Evolutionary conservation across 2,888 invertebrate genomes (phyloP), one percentile per base, ranked within the genome.

Genomic region (Tenthredo distinguenda): DNA sequence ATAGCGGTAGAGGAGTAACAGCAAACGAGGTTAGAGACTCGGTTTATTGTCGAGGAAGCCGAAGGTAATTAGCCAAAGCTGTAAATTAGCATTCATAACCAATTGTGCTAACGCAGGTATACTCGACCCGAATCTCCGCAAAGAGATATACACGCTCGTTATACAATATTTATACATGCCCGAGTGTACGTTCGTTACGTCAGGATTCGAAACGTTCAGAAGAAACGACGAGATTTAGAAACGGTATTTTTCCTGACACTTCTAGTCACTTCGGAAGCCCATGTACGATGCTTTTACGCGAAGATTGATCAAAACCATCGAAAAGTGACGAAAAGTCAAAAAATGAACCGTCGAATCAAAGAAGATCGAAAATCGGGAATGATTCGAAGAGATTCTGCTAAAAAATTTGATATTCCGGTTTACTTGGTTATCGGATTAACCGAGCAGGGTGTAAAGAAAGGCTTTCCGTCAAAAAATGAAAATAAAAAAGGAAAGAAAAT

Each of bases 21-120:
- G 21, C 62, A 62, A 77, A 50, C 50, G 77, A 55, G 34, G 77
- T 34, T 47, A 26, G 77, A 55, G 50, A 50, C 31, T 18, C 31
- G 50, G 50, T 77, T 77, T 55, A 77, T 77, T 77, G 77, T 77
- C 77, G 50, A 5, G 77, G 77, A 50, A 81, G 62, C 81, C 62
- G 21, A 81, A 81, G 81, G 62, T 81, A 81, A 81, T 81, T 81
- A 81, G 81, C 81, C 58, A 62, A 58, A 62, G 62, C 81, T 62
- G 81, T 58, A 40, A 81, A 81, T 81, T 81, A 81, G 81, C 81
- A 81, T 81, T 81, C 81, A 81, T 58, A 81, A 81, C 81, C 81
- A 58, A 81, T 81, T 81, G 37, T 62, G 40, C 37, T 40, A 62
- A 62, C 58, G n/a, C 34, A 62, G 40, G 31, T 31, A 34, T 58